Percentiles rank a stretch among this genome's conserved stretches.
Conservation (phyloP, 2,113 vertebrate genomes). For the Peromyscus maniculatus region DNA sequence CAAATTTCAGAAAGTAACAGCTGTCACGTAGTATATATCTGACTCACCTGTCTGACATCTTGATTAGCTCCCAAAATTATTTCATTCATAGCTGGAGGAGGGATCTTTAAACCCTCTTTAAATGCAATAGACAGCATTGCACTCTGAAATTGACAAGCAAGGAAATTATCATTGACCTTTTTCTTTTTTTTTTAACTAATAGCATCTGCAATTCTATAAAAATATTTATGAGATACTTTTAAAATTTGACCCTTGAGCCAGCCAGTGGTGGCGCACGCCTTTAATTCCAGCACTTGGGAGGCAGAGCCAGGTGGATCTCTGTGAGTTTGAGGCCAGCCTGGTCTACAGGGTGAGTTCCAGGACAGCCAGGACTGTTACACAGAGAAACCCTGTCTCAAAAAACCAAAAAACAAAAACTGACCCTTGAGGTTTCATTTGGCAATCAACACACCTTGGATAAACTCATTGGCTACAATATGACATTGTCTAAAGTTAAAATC, state of each 20-base stretch:
- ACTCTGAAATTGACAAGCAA: constrained; percentile 88
- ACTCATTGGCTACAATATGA: neutral
- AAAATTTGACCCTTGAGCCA: neutral
- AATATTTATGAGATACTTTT: neutral
- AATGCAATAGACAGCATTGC: constrained; percentile 98
- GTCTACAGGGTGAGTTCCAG: too few relatives aligned
- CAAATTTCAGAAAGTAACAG: constrained; percentile 28
- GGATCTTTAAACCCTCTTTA: constrained; percentile 97
- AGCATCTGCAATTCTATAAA: constrained; percentile 18
- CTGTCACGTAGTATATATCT: neutral
- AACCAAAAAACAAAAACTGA: neutral
- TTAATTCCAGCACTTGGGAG: too few relatives aligned
- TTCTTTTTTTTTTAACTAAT: neutral
- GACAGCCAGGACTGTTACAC: too few relatives aligned
- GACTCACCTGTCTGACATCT: constrained; percentile 96
- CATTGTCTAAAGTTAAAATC: neutral
- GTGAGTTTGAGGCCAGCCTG: too few relatives aligned
- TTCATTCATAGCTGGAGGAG: constrained; percentile 97
- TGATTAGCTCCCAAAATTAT: constrained; percentile 98
- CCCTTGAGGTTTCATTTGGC: neutral
- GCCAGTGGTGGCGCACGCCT: too few relatives aligned
- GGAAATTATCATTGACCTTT: neutral
- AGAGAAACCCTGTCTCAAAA: too few relatives aligned
- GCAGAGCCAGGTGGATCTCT: too few relatives aligned
- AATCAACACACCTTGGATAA: neutral